Base-by-base conservation (phyloP, 2,797 vertebrate genomes). In the Microhierax caerulescens region DNA sequence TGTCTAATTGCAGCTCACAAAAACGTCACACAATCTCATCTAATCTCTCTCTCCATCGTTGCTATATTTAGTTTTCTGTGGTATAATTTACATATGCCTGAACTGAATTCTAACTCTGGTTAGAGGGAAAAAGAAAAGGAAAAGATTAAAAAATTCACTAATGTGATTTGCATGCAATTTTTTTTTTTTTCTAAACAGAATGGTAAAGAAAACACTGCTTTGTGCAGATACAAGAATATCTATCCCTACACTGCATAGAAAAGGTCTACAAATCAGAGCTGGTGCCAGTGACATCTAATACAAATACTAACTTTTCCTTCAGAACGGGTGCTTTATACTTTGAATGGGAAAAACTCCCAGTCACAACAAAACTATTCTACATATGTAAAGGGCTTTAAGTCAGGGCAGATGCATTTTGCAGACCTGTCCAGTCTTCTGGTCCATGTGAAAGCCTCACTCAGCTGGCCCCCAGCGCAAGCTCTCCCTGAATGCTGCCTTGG, bases 1-100 rank as follows among this genome's bases (percentile, higher is more conserved):
- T 96, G 60, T 93, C 93, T 97, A 97, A 98, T 97, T 95, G 88
- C 78, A 97, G 56, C 50, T 95, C 93, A 93, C 72, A 89, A 94
- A 96, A 97, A 86, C 94, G 93, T 95, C 90, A 85, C 73, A 85
- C 56, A 65, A 70, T 59, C 93, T 96, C 88, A 96, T 94, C 94
- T 96, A 96, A 95, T 97, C 92, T 97, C 83, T 85, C 83, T 85
- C 74, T 87, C 4, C 2, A 65, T 82, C 30, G 47, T 84, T 96
- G 90, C 73, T 90, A 86, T 85, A 85, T 97, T 96, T 97, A 92
- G 93, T 94, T 95, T 97, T 96, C 78, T 70, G 54, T 79, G 56
- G 88, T 79, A 90, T 74, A 87, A 85, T 93, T 90, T 85, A 85
- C 73, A 85, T 76, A 85, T 39, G 86, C 59, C 54, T 95, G 88